Percentiles rank a stretch among this genome's conserved stretches.
Conservation (phyloP, 1,140 invertebrate genomes). For the Drosophila arawakana region DNA sequence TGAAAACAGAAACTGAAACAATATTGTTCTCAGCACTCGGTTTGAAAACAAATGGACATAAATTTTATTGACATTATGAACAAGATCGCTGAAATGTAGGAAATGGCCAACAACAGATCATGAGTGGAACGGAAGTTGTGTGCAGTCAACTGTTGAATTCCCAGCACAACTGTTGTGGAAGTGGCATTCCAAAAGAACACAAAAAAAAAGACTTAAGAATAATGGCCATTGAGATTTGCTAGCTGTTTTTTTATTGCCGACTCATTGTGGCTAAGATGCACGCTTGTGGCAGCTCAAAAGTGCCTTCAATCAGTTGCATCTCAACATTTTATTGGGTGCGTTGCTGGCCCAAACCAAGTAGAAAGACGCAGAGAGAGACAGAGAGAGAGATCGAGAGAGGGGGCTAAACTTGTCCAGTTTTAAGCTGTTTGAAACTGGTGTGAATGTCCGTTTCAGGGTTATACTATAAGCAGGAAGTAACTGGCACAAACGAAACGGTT, state of each 20-base stretch:
- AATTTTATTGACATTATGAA: slow-evolving; percentile 83
- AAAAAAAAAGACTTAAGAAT: slow-evolving; percentile 24
- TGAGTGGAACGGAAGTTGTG: slow-evolving; percentile 77
- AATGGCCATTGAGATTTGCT: slow-evolving; percentile 46
- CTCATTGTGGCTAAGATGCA: slow-evolving; percentile 44
- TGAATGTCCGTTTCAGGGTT: slow-evolving; percentile 71
- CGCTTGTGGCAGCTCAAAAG: slow-evolving; percentile 63
- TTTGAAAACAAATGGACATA: slow-evolving; percentile 70
- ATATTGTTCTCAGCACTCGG: slow-evolving; percentile 1
- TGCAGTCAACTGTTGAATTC: slow-evolving; percentile 72
- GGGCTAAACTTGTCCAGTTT: neutral
- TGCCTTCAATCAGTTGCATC: slow-evolving; percentile 43
- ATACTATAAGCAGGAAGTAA: slow-evolving; percentile 72
- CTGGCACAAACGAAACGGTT: slow-evolving; percentile 28
- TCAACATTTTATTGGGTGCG: slow-evolving; percentile 50
- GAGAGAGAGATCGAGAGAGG: neutral
- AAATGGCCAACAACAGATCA: slow-evolving; percentile 47
- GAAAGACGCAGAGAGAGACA: neutral
- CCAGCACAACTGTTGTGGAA: neutral
- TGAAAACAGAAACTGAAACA: neutral
- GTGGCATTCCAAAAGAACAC: slow-evolving; percentile 40
- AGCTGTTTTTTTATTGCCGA: slow-evolving; percentile 30
- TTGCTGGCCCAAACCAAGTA: slow-evolving; percentile 14
- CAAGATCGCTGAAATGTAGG: slow-evolving; percentile 63
- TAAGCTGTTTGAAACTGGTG: slow-evolving; percentile 29